Evolutionary conservation across 35 echinoderm and acorn worm genomes (phyloP).

Genomic region (Holothuria glaberrima): DNA sequence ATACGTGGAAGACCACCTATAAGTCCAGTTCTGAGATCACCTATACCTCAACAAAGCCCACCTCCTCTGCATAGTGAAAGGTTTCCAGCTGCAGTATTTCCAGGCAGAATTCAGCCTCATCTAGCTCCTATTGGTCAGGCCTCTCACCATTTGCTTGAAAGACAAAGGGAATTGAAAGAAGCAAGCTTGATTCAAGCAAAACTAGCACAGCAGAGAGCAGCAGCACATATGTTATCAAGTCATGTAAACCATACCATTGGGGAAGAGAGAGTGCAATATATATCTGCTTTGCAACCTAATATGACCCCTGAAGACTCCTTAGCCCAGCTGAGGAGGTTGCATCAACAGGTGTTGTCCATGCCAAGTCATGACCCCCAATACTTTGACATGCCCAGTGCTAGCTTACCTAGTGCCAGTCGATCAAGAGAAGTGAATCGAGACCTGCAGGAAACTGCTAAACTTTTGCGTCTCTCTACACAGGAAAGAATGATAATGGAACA

Average conservation of each 20-base stretch:
- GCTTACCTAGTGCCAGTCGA: background rate
- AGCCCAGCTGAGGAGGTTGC: constrained; percentile 41
- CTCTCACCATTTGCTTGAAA: constrained; percentile 15
- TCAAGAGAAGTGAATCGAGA: background rate
- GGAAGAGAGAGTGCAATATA: constrained; percentile 44
- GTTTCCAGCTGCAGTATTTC: constrained; percentile 12
- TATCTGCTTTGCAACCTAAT: constrained; percentile 13
- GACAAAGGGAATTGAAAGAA: constrained; percentile 35
- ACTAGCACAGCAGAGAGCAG: constrained; percentile 45
- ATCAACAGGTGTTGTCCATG: constrained; percentile 62
- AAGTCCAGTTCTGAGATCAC: constrained; percentile 24
- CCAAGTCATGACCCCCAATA: constrained; percentile 32
- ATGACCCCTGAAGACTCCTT: constrained; percentile 47
- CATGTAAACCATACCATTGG: background rate
- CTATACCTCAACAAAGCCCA: background rate
- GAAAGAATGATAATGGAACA: constrained; percentile 45
- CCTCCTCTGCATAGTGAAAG: constrained; percentile 1
- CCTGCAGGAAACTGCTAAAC: background rate
- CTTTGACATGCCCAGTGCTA: background rate
- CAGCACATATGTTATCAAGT: background rate
- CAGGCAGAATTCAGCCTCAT: constrained; percentile 34
- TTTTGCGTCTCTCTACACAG: background rate
- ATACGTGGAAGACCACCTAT: constrained; percentile 29
- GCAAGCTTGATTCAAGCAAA: constrained; percentile 42
- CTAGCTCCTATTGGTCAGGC: constrained; percentile 8